These are phyloP conservation scores for Boloria selene DNA, from an alignment of 2,888 invertebrate genomes.

Conservation along the genomic window DNA sequence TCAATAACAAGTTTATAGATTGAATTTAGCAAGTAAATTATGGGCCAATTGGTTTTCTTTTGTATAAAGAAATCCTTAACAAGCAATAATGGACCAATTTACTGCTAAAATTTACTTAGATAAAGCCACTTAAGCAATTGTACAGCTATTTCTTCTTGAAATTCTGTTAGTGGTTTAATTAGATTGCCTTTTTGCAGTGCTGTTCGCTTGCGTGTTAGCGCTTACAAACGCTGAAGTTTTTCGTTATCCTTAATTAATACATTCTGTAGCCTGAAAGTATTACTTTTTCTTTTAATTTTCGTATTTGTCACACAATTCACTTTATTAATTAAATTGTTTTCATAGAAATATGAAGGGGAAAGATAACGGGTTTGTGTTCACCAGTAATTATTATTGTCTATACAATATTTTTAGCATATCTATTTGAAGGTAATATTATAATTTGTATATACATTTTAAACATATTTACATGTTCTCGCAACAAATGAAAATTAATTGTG, in stretches of 20 bases:
- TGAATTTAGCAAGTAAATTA: neutral
- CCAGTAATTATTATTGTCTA: too few relatives aligned
- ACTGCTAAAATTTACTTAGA: slow-evolving; percentile 29
- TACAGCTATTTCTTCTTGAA: slow-evolving; percentile 52
- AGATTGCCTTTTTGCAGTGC: slow-evolving; percentile 47
- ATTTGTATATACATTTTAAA: too few relatives aligned
- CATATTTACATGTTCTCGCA: too few relatives aligned
- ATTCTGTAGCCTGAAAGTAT: slow-evolving; percentile 5
- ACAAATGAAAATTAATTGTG: too few relatives aligned
- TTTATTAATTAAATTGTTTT: slow-evolving; percentile 15
- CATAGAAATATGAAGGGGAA: slow-evolving; percentile 1
- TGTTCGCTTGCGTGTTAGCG: slow-evolving; percentile 37
- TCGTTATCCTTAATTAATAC: slow-evolving; percentile 16
- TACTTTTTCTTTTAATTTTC: slow-evolving; percentile 2
- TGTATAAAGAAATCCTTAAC: slow-evolving; percentile 35
- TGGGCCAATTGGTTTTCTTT: slow-evolving; percentile 3
- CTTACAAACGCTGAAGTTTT: slow-evolving; percentile 21
- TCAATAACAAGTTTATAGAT: neutral
- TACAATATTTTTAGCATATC: too few relatives aligned
- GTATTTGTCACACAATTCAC: slow-evolving; percentile 4
- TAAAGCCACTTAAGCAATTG: slow-evolving; percentile 51
- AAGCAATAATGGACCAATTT: slow-evolving; percentile 30
- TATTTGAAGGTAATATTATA: too few relatives aligned
- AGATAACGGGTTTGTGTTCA: slow-evolving; percentile 3
- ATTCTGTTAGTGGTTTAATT: slow-evolving; percentile 58